Base-by-base conservation (phyloP, 2,888 invertebrate species). In the Trachelus troglodyta region DNA sequence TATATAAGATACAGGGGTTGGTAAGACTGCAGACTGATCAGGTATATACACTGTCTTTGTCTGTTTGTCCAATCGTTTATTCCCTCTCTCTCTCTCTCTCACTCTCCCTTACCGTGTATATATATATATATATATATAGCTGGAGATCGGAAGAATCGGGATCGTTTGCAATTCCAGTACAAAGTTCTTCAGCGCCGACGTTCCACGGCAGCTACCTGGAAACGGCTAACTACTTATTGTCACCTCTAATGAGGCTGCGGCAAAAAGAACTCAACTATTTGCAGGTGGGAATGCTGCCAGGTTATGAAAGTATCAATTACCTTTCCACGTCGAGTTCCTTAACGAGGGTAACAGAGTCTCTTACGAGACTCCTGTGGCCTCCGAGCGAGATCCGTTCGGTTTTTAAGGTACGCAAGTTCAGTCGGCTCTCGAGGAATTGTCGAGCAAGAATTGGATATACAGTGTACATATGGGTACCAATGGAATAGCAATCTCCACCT, bases 301-400 rank as follows among this genome's bases (percentile, higher is more conserved):
- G 87, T 90, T 90, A 90, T 90, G 90, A 90, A 90, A 90, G 89
- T 90, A 90, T 90, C 90, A 90, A 90, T 90, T 90, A 89, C 89
- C 89, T 34, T 87, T 89, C 88, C 86, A 88, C 87, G 85, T 87
- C 85, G 85, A 88, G 86, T 85, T 87, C 85, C 87, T 85, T 90
- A 90, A 90, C 88, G 90, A 90, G 89, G 85, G 87, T 84, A 90
- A 85, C 85, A 85, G 81, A 84, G 75, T 78, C 81, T 78, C 74
- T 74, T 34, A 34, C 74, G 74, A 74, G 74, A 34, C 35, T 56
- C 56, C 23, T 56, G 56, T 56, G 56, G 23, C 56, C 23, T 23
- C 56, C 23, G 56, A 56, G 56, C 56, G 56, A 56, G 56, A 56
- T 56, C 56, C 56, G 56, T 56, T 56, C 56, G 56, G 56, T 56